A percentile compares a stretch with the other conserved stretches of the same genome.
phyloP scores from a whole-genome alignment of 2,797 vertebrate species.

The Lagodon rhomboides region DNA sequence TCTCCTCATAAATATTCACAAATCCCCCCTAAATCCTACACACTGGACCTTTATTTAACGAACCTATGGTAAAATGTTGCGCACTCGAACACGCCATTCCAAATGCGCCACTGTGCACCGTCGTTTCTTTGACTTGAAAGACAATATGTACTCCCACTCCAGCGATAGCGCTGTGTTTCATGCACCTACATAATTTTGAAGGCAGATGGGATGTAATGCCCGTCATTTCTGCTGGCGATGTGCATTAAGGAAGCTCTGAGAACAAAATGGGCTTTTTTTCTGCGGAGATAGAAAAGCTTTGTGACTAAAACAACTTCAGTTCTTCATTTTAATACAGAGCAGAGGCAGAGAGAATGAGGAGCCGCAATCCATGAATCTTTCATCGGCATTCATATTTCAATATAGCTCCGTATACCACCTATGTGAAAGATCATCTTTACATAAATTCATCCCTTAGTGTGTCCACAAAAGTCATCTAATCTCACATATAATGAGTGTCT shows the following conservation, averaged over 20 bases:
- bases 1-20: too few species aligned
- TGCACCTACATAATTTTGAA: slow-evolving; percentile 51
- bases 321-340: slow-evolving; percentile 62
- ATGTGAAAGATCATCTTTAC: slow-evolving; percentile 74
- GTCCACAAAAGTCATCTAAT: slow-evolving; percentile 81
- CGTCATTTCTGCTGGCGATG: slow-evolving; percentile 53
- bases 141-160: slow-evolving; percentile 48
- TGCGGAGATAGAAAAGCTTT: slow-evolving; percentile 29
- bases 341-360: slow-evolving; percentile 43
- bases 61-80: background rate
- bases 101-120: slow-evolving; percentile 8
- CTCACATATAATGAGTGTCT: slow-evolving; percentile 82
- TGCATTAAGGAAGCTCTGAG: slow-evolving; percentile 60
- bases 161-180: slow-evolving; percentile 40
- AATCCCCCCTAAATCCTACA: too few species aligned
- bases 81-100: slow-evolving; percentile 29
- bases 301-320: slow-evolving; percentile 42
- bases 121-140: slow-evolving; percentile 52
- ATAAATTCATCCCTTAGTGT: slow-evolving; percentile 73
- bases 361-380: slow-evolving; percentile 70
- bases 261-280: slow-evolving; percentile 66
- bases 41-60: slow-evolving; percentile 28
- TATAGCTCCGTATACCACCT: slow-evolving; percentile 68
- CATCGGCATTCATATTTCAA: slow-evolving; percentile 75
- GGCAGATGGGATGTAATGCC: slow-evolving; percentile 59